phyloP scores from a whole-genome alignment of 2,113 vertebrate species.

The Amphiprion ocellaris region DNA sequence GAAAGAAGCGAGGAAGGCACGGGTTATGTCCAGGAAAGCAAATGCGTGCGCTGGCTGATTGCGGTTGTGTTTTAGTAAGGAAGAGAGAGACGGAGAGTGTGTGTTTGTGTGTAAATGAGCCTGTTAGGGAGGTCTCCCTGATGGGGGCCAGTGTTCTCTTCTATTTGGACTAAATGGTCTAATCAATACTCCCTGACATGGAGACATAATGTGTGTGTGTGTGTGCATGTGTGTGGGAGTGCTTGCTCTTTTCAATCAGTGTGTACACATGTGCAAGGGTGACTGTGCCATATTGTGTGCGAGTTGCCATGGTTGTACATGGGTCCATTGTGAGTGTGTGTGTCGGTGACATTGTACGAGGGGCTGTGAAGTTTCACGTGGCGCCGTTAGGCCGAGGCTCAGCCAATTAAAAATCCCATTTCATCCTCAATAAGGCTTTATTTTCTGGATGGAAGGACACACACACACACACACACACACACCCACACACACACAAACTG shows the following conservation, averaged over 20 bases:
- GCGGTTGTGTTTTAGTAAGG: slow-evolving; percentile 24
- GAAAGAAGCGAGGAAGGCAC: neutral
- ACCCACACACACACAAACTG: slow-evolving; percentile 32
- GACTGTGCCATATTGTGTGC: neutral
- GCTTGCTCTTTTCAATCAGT: slow-evolving; percentile 4
- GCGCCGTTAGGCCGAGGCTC: slow-evolving; percentile 66
- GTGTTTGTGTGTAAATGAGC: slow-evolving; percentile 60
- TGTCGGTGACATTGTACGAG: slow-evolving; percentile 75
- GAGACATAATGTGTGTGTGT: slow-evolving; percentile 35
- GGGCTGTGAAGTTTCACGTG: slow-evolving; percentile 70
- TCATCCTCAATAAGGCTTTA: slow-evolving; percentile 88
- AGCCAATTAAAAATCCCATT: slow-evolving; percentile 88
- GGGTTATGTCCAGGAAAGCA: neutral
- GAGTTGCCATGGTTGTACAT: neutral
- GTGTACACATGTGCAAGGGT: slow-evolving; percentile 12
- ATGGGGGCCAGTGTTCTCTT: slow-evolving; percentile 63
- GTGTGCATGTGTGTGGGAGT: slow-evolving; percentile 21
- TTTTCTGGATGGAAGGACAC: slow-evolving; percentile 82
- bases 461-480: slow-evolving; percentile 52
- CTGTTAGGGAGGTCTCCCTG: slow-evolving; percentile 72
- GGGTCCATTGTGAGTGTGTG: slow-evolving; percentile 42
- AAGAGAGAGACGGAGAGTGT: slow-evolving; percentile 29
- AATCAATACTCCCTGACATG: slow-evolving; percentile 78
- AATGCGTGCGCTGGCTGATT: slow-evolving; percentile 32
- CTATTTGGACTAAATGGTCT: slow-evolving; percentile 75